Evolutionary conservation across 1,140 invertebrate genomes (phyloP).

Genomic region (Drosophila athabasca): DNA sequence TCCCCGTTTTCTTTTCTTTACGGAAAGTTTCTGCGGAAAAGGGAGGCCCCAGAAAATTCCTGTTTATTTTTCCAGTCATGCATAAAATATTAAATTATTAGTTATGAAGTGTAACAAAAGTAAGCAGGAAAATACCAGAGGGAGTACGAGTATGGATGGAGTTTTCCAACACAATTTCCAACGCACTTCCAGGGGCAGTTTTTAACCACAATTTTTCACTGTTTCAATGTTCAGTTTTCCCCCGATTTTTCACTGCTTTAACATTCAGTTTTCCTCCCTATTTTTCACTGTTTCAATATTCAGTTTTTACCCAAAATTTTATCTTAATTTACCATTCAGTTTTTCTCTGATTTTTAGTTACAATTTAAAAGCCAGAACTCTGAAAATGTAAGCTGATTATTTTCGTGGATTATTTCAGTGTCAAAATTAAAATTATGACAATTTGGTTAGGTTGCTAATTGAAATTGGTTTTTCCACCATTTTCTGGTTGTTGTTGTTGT

Average conservation of each 20-base stretch:
- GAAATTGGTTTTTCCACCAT: conserved; percentile 17
- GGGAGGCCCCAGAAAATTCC: conserved; percentile 41
- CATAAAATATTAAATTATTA: conserved; percentile 82
- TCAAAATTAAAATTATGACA: conserved; percentile 35
- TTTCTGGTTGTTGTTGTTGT: no score
- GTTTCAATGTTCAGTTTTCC: not conserved
- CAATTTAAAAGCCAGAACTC: conserved; percentile 8
- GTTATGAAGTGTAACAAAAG: conserved; percentile 59
- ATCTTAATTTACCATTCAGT: no score
- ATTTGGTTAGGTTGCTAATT: conserved; percentile 29
- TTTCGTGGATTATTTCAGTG: conserved; percentile 8
- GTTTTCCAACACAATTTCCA: no score
- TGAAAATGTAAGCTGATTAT: conserved; percentile 33
- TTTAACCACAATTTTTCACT: no score
- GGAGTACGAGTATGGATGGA: no score
- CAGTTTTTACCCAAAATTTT: not conserved
- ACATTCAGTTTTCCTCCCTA: no score
- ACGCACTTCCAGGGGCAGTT: no score
- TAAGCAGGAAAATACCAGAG: no score
- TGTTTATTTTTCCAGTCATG: conserved; percentile 78
- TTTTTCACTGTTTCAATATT: no score
- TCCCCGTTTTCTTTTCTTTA: conserved; percentile 34
- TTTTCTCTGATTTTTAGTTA: not conserved
- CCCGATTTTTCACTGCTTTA: not conserved
- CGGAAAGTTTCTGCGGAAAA: conserved; percentile 56